Base-by-base conservation (phyloP, 1,140 invertebrate species). In the Himalopsyche phryganea region DNA sequence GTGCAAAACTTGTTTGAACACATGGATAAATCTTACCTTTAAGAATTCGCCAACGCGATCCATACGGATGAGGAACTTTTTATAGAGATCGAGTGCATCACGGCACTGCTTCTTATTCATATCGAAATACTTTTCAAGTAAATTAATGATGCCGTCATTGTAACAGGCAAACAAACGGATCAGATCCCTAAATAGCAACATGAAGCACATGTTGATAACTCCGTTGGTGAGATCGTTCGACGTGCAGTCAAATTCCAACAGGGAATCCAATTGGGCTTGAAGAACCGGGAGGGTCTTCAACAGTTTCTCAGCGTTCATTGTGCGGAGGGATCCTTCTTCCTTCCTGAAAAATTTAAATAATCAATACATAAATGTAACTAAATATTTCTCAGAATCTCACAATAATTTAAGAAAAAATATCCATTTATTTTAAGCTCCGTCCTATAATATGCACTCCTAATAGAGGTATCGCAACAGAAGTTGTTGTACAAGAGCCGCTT, bases 21-120 rank as follows among this genome's bases (percentile, higher is more conserved):
- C n/a, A n/a, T n/a, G n/a, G n/a, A n/a, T n/a, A n/a, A n/a, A n/a
- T n/a, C n/a, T 18, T 63, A 75, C 94, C 85, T 98, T 97, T 5
- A 99, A 80, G 76, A 99, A 99, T 83, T 98, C 96, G 47, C 92
- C 93, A 36, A 99, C 96, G 76, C 94, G 87, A 78, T 99, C 96
- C 94, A 99, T 98, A 68, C 96, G 83, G 65, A 96, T 94, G 50
- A 99, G 85, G 79, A 99, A 99, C 78, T 96, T 98, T 79, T 99
- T 99, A 76, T 99, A 99, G 62, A 98, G 86, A 73, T 99, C 98
- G 69, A 99, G 83, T 60, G 94, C 96, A 74, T 99, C 96, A 70
- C 94, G 85, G 69, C 93, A 96, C 69, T 92, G 91, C 74, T 99
- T 99, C 75, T 98, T 99, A 78, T 99, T 98, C 96, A 99, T 98